Evolutionary conservation across 2,113 vertebrate genomes (phyloP), one percentile per base, ranked within the genome.

Genomic region (Anhinga rufa): DNA sequence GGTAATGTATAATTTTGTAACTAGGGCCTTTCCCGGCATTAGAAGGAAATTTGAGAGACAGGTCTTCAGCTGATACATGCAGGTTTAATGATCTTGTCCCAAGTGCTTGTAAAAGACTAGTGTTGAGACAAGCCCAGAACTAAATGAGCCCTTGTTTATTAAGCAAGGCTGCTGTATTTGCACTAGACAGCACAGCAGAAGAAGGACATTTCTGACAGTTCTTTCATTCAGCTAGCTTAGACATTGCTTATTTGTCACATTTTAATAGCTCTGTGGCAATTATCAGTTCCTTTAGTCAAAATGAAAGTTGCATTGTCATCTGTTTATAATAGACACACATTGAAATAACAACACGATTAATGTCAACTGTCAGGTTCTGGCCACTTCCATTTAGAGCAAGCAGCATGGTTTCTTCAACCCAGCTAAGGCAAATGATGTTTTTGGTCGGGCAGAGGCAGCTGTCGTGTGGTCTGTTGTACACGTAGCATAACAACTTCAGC

Each of bases 61-160:
- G 54, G 46, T 88, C 92, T 88, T 95, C 51, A 38, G 78, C 38
- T 82, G 84, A 95, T 80, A 72, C 21, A 51, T 20, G 54, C 38
- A 79, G 61, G 58, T 80, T 94, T 95, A 95, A 91, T 91, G 87
- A 87, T 97, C 89, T 93, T 80, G 89, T 95, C 91, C 84, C 32
- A 87, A 65, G 66, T 79, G 54, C 66, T 84, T 85, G 54, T 93
- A 93, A 80, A 92, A 85, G 57, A 80, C 42, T 57, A 77, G 48
- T 60, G 68, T 66, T 82, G 92, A 95, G 86, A 82, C 93, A 95
- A 96, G 92, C 62, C 82, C 75, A 82, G 70, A 87, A 89, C 17
- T 74, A 95, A 95, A 91, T 36, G n/a, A 96, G 17, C 46, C 66
- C 46, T 55, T 64, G 46, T 74, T 91, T 92, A 82, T 82, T 87